These are phyloP conservation scores for Malacoctenus gilli DNA, from an alignment of 2,797 vertebrate species.

Conservation along the genomic window DNA sequence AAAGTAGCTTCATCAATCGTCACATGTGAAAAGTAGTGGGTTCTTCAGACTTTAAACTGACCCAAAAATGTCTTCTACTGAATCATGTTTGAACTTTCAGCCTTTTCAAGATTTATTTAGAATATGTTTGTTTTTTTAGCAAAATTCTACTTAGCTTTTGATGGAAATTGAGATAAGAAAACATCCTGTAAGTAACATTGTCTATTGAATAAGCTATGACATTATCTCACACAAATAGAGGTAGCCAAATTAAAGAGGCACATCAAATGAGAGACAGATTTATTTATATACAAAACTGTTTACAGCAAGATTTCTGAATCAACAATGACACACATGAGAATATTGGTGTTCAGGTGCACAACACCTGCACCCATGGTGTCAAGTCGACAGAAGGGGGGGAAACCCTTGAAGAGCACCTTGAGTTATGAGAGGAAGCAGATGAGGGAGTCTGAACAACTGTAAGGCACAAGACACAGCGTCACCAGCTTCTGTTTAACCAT, in stretches of 20 bases:
- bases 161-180: too few species aligned
- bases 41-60: too few species aligned
- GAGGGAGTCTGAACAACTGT: constrained; percentile 63
- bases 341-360: constrained; percentile 60
- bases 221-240: constrained; percentile 11
- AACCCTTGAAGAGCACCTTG: constrained; percentile 73
- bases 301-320: constrained; percentile 82
- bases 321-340: constrained; percentile 65
- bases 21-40: too few species aligned
- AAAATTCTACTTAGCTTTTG: too few species aligned
- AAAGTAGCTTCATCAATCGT: too few species aligned
- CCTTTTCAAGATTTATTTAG: too few species aligned
- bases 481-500: constrained; percentile 72
- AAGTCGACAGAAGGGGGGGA: constrained; percentile 60
- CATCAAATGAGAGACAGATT: constrained; percentile 79
- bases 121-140: too few species aligned
- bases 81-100: too few species aligned
- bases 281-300: constrained; percentile 86
- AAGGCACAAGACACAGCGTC: constrained; percentile 83
- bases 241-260: constrained; percentile 10
- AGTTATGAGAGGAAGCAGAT: constrained; percentile 68
- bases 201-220: too few species aligned
- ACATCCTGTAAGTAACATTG: too few species aligned
- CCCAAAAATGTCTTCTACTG: too few species aligned
- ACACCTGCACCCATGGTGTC: constrained; percentile 65